These are phyloP conservation scores for Drosophila willistoni DNA, from an alignment of 1,140 invertebrate species.

Conservation along the genomic window DNA sequence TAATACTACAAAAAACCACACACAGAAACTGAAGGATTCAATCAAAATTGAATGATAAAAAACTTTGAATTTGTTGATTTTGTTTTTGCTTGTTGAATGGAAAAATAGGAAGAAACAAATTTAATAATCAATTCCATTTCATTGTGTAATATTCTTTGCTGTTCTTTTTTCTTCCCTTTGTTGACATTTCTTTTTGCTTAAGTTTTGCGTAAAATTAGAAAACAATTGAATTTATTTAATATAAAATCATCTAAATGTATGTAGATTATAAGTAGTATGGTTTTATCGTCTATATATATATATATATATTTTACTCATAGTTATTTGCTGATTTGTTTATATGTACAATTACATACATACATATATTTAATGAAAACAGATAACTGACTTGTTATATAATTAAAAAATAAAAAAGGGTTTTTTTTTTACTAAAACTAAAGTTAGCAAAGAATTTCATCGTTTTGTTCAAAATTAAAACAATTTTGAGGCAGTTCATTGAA, in stretches of 20 bases:
- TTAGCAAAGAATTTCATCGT: constrained; percentile 62
- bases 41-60: constrained; percentile 52
- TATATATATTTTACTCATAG: constrained; percentile 17
- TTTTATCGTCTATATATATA: constrained; percentile 50
- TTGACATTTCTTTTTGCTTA: constrained; percentile 53
- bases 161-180: constrained; percentile 25
- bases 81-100: constrained; percentile 8
- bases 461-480: constrained; percentile 9
- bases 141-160: constrained; percentile 12
- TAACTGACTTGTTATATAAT: constrained; percentile 71
- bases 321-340: constrained; percentile 53
- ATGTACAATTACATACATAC: constrained; percentile 66
- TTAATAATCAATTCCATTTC: constrained; percentile 26
- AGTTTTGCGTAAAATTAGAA: constrained; percentile 77
- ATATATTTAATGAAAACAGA: constrained; percentile 60
- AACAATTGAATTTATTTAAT: constrained; percentile 79
- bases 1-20: constrained; percentile 74
- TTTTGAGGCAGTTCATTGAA: constrained; percentile 11
- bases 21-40: constrained; percentile 42
- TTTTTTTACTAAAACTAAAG: constrained; percentile 65
- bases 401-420: constrained; percentile 48
- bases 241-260: constrained; percentile 57
- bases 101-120: constrained; percentile 16
- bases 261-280: constrained; percentile 34
- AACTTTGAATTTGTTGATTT: constrained; percentile 9